Conservation (phyloP, 1,140 invertebrate species). For the Kradibia gibbosae region DNA sequence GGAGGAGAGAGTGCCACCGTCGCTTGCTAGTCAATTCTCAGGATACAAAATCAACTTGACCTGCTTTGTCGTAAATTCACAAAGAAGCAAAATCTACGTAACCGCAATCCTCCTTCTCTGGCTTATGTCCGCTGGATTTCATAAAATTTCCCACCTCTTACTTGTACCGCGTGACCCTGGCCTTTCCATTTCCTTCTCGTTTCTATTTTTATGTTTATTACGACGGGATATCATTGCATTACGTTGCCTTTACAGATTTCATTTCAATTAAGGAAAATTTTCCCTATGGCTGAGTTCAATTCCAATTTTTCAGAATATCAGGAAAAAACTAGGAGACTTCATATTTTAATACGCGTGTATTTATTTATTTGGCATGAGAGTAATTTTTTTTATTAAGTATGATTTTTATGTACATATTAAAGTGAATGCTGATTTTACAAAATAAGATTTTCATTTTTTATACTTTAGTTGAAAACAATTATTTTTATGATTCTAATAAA, state of each 20-base stretch:
- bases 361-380: not conserved
- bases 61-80: constrained; percentile 60
- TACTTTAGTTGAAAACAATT: too few species aligned
- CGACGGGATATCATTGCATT: not conserved
- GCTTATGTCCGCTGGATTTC: not conserved
- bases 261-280: not conserved
- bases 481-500: too few species aligned
- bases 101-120: not conserved
- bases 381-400: too few species aligned
- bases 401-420: too few species aligned
- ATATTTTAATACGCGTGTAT: not conserved
- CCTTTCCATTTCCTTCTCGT: not conserved
- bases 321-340: not conserved
- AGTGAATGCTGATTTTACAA: too few species aligned
- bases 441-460: too few species aligned
- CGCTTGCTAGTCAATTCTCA: constrained; percentile 55
- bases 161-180: not conserved
- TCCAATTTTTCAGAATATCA: not conserved
- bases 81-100: constrained; percentile 48
- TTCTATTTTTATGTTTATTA: constrained; percentile 5
- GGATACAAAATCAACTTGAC: constrained; percentile 66
- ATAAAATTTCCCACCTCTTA: not conserved
- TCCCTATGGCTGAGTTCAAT: not conserved
- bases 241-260: not conserved
- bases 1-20: constrained; percentile 9